Evolutionary conservation across 2,113 vertebrate genomes (phyloP), one percentile per base, ranked within the genome.

Genomic region (Calypte anna): DNA sequence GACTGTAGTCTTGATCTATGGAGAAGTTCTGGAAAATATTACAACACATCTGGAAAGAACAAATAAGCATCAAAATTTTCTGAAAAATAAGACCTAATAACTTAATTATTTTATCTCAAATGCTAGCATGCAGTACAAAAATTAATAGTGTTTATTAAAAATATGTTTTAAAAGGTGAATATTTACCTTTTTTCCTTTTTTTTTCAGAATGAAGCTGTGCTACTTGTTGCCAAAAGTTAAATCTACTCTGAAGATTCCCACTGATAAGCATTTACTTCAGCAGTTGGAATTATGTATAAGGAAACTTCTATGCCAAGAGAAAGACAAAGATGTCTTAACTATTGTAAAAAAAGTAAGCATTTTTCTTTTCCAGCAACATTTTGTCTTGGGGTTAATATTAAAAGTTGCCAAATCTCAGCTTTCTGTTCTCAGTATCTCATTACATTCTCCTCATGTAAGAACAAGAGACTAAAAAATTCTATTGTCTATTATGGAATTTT

Each of bases 261-360:
- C 97, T 11, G 99, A 99, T 91, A 99, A 99, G 86, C 98, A 98
- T 81, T 98, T 99, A 66, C 98, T 99, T 83, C 99, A 99, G 94
- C 98, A 99, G 96, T 91, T 99, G 73, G 99, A 99, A 90, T 97
- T 99, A 96, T 99, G 98, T 48, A 98, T 99, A 81, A 98, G 99
- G 57, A 99, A 99, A 81, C 98, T 99, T 75, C 95, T 99, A 12
- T 99, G 99, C 96, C 98, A 98, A 82, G 99, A 99, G 77, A 99
- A 99, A 96, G 99, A 99, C 96, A 99, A 99, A 95, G 99, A 99
- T 54, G 99, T 99, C 30, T 96, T 99, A 94, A 98, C 97, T 80
- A 98, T 98, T 74, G 98, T 99, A 38, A 99, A 98, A 94, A 98
- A 98, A 97, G 99, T 99, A 97, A 97, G 98, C 58, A 9, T 74